Conservation (phyloP, 2,113 vertebrate species). For the Hyaena hyaena region DNA sequence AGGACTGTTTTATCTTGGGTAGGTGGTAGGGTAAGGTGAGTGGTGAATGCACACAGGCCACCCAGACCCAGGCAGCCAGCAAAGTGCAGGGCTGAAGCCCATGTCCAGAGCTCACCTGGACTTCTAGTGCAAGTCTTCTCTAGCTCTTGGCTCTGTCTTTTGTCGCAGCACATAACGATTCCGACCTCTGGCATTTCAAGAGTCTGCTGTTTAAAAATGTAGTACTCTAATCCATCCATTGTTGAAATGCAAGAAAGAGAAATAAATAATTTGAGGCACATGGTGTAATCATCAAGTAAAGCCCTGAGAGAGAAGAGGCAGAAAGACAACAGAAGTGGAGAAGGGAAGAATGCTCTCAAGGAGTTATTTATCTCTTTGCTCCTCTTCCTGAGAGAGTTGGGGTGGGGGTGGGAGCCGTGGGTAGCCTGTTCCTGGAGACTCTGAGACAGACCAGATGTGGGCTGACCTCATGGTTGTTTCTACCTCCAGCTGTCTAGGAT, state of each 20-base stretch:
- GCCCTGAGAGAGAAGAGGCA: slow-evolving; percentile 50
- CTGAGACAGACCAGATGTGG: slow-evolving; percentile 76
- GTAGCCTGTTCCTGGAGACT: background rate
- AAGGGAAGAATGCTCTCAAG: slow-evolving; percentile 49
- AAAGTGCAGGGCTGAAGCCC: background rate
- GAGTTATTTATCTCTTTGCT: slow-evolving; percentile 72
- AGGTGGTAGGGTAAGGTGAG: background rate
- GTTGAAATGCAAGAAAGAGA: slow-evolving; percentile 70
- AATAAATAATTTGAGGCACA: slow-evolving; percentile 72
- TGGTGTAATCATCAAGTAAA: slow-evolving; percentile 73
- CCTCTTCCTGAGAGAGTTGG: slow-evolving; percentile 58
- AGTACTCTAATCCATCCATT: slow-evolving; percentile 47
- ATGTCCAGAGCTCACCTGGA: background rate
- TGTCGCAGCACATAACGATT: slow-evolving; percentile 25
- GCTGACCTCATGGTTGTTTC: slow-evolving; percentile 65
- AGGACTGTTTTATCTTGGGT: background rate
- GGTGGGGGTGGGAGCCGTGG: background rate
- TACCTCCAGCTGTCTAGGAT: slow-evolving; percentile 61
- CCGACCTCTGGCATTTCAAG: slow-evolving; percentile 59
- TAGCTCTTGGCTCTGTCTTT: background rate
- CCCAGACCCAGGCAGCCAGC: background rate
- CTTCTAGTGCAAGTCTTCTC: background rate
- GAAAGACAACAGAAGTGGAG: slow-evolving; percentile 34
- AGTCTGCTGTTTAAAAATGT: slow-evolving; percentile 57
- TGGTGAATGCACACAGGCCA: background rate